These are phyloP conservation scores for Synergus gifuensis DNA, from an alignment of 2,888 invertebrate species.

Conservation along the genomic window DNA sequence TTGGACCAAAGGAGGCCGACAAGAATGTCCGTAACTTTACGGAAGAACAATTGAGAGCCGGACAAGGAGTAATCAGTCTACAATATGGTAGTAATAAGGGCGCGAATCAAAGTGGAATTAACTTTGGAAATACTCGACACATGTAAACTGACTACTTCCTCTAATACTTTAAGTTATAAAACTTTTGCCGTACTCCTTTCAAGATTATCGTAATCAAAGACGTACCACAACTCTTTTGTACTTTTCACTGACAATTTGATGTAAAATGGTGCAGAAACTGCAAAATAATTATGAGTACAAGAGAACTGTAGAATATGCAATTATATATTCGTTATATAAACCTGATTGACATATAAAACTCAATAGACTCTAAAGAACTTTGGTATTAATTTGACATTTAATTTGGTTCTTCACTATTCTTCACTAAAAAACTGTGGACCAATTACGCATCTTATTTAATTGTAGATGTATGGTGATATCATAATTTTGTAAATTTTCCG, in stretches of 20 bases:
- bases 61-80: constrained; percentile 94
- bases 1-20: constrained; percentile 97
- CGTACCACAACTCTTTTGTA: background rate
- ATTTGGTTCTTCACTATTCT: background rate
- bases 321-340: constrained; percentile 15
- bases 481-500: constrained; percentile 14
- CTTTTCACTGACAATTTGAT: background rate
- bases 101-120: constrained; percentile 97
- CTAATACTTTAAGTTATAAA: constrained; percentile 28
- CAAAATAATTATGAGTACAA: background rate
- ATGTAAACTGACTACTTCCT: constrained; percentile 84
- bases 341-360: background rate
- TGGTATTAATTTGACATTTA: constrained; percentile 14
- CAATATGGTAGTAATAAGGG: constrained; percentile 99
- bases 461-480: background rate
- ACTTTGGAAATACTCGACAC: constrained; percentile 97
- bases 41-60: constrained; percentile 95
- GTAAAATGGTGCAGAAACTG: background rate
- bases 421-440: background rate
- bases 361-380: constrained; percentile 15
- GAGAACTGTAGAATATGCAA: background rate
- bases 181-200: constrained; percentile 15
- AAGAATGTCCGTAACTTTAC: constrained; percentile 96
- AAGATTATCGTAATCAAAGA: constrained; percentile 12
- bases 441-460: constrained; percentile 5